Percentiles rank a stretch among this genome's conserved stretches.
phyloP scores from a whole-genome alignment of 2,797 vertebrate species.

The Dicrostonyx torquatus region DNA sequence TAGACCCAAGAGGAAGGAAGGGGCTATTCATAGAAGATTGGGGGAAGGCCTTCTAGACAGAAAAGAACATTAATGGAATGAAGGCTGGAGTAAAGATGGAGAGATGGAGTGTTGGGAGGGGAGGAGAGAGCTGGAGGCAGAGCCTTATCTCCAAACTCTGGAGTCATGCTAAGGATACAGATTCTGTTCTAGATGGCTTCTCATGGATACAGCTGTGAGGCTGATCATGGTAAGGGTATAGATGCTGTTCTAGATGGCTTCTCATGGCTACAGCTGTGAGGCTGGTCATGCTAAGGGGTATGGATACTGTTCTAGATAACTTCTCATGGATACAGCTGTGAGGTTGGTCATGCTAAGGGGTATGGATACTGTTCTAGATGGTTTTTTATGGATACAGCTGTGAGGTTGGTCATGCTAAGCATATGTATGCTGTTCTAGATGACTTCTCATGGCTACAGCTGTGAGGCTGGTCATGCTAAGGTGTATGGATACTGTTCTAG shows the following conservation, averaged over 20 bases:
- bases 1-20: neutral
- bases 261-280: neutral
- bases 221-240: too few relatives aligned
- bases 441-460: neutral
- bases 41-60: neutral
- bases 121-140: neutral
- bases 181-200: neutral
- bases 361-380: neutral
- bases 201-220: neutral
- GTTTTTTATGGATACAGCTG: neutral
- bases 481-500: neutral
- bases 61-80: neutral
- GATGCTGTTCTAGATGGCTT: neutral
- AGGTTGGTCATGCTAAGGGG: neutral
- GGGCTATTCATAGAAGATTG: neutral
- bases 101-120: neutral
- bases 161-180: neutral
- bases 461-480: neutral
- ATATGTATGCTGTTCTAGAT: neutral
- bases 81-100: neutral
- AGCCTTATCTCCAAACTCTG: too few relatives aligned
- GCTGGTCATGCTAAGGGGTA: too few relatives aligned
- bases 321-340: neutral
- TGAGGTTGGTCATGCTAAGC: neutral
- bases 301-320: neutral